These are phyloP conservation scores for Fratercula arctica DNA, from an alignment of 2,797 vertebrate species.

Conservation along the genomic window DNA sequence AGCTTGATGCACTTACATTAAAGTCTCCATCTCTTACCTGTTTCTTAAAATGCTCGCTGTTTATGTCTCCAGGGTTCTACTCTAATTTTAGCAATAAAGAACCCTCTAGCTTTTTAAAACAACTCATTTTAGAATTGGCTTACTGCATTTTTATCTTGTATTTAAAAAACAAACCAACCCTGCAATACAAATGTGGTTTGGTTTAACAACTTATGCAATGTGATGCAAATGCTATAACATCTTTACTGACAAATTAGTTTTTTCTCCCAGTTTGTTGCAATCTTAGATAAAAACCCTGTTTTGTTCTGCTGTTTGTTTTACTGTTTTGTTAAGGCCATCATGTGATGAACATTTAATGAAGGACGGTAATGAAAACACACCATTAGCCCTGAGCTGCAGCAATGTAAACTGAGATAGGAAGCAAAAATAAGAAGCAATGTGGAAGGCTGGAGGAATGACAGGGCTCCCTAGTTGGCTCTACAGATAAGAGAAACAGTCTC, in stretches of 20 bases:
- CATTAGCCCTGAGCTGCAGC: not conserved
- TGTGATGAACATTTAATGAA: not conserved
- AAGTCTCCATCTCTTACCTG: slow-evolving; percentile 19
- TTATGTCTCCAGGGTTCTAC: slow-evolving; percentile 4
- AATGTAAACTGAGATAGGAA: not conserved
- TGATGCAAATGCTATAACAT: not conserved
- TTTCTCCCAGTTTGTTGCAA: not conserved
- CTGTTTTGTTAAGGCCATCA: not conserved
- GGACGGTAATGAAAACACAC: not conserved
- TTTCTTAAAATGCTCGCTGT: slow-evolving; percentile 14
- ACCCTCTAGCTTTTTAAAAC: not conserved
- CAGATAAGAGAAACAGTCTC: not conserved
- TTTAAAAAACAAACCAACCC: not conserved
- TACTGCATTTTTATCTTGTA: not conserved
- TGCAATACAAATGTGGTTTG: not conserved
- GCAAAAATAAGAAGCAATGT: not conserved
- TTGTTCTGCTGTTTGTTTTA: not conserved
- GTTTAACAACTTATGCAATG: not conserved
- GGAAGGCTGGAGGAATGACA: not conserved
- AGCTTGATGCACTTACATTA: slow-evolving; percentile 16
- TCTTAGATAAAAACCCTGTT: not conserved
- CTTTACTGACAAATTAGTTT: not conserved
- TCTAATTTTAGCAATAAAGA: slow-evolving; percentile 34
- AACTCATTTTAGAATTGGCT: not conserved
- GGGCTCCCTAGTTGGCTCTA: not conserved